phyloP scores from a whole-genome alignment of 2,113 vertebrate species.

The Callipepla californica region DNA sequence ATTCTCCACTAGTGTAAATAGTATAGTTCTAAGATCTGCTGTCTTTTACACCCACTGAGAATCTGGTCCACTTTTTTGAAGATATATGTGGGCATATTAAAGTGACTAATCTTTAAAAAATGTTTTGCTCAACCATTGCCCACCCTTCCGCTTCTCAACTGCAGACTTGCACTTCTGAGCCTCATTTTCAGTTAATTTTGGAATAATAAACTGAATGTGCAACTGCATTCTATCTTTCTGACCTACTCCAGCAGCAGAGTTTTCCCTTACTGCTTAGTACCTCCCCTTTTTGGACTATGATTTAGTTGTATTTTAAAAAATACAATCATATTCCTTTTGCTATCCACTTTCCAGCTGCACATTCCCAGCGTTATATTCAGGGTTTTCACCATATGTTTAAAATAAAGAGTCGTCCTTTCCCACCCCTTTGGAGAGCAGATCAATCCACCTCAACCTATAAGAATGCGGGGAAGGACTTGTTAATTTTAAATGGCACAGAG shows the following conservation, averaged over 20 bases:
- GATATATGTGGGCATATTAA: not conserved
- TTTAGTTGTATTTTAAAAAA: not conserved
- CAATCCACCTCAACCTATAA: not conserved
- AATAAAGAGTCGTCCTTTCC: not conserved
- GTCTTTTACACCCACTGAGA: constrained; percentile 21
- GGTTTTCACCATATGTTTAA: constrained; percentile 18
- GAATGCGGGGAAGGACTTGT: not conserved
- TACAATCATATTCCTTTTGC: not conserved
- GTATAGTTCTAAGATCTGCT: not conserved
- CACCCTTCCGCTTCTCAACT: not conserved
- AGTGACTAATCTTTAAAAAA: constrained; percentile 53
- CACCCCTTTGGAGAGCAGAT: constrained; percentile 5
- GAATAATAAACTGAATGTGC: not conserved
- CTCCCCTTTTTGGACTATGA: not conserved
- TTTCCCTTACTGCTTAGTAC: not conserved
- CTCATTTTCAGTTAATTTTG: not conserved
- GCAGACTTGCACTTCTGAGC: not conserved
- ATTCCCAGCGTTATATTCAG: not conserved
- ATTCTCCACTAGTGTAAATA: constrained; percentile 41
- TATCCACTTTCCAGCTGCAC: not conserved
- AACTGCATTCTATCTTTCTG: constrained; percentile 3
- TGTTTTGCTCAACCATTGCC: not conserved
- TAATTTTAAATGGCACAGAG: not conserved
- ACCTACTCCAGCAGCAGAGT: constrained; percentile 10
- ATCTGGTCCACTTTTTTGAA: not conserved